Evolutionary conservation across 2,888 invertebrate species (phyloP), one percentile per base, ranked within the genome.

Genomic region (Eupithecia exiguata): DNA sequence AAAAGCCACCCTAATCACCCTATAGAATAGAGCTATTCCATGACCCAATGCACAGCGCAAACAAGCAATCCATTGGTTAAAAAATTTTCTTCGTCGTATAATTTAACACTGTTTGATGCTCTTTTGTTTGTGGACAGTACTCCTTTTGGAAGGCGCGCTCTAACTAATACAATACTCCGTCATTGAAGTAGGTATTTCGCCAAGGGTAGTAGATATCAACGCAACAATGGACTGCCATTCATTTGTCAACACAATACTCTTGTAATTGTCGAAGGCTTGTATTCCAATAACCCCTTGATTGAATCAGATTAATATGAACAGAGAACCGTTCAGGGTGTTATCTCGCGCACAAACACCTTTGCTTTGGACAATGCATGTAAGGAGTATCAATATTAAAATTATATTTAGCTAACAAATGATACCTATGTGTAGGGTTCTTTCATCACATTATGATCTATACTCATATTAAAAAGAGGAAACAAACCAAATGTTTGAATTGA

Each of bases 161-260:
- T 63, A n/a, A 7, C 2, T 38, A 36, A 16, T 40, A 40, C 21
- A 14, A 21, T 43, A 6, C 66, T 18, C 25, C 40, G 18, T 62
- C 25, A 21, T 63, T 68, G 16, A 49, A 18, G 65, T n/a, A n/a
- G n/a, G n/a, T 65, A 25, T 53, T 68, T 25, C 67, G 63, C 72
- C 68, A 75, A 70, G 61, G 68, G 68, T 21, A 65, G n/a, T 46
- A 40, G 75, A 76, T 73, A 73, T 49, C 66, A 3, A 21, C 35
- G 38, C 38, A 38, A 7, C 38, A 40, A 66, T 66, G 38, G 18
- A 43, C 66, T n/a, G 38, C 25, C 14, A 40, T 66, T 21, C 18
- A 21, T 40, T 21, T 40, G 46, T 63, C 46, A 35, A 18, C 65
- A 71, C 71, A 76, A 71, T 71, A 71, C 63, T 30, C 30, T 58